Conservation (phyloP, 2,113 vertebrate genomes). For the Megaceryle maxima region DNA sequence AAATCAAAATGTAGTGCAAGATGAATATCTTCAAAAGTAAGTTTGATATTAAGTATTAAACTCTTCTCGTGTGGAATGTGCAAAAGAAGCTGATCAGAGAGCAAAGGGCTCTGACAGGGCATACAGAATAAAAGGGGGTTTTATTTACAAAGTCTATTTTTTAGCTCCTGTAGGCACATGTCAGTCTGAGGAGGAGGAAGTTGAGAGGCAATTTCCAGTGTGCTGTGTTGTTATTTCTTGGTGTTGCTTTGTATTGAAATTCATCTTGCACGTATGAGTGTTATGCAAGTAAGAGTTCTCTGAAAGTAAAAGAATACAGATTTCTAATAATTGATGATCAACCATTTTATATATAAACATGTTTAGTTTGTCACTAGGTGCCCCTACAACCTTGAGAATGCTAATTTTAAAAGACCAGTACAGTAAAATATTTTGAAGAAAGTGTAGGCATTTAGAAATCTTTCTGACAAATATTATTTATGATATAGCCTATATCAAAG, state of each 20-base stretch:
- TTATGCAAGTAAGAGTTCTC: background rate
- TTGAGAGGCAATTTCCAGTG: background rate
- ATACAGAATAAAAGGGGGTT: background rate
- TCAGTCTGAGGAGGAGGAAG: background rate
- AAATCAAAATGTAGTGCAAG: background rate
- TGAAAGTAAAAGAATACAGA: background rate
- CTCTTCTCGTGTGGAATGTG: background rate
- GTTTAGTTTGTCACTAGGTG: slow-evolving; percentile 65
- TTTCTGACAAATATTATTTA: slow-evolving; percentile 9
- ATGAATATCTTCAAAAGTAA: background rate
- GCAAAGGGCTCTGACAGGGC: background rate
- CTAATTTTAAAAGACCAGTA: background rate
- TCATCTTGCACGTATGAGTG: background rate
- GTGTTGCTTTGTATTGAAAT: background rate
- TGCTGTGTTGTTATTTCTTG: background rate
- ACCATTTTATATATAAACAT: background rate
- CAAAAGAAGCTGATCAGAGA: background rate
- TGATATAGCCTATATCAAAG: background rate
- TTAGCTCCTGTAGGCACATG: background rate
- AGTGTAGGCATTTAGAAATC: background rate
- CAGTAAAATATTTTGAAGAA: background rate
- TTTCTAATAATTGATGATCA: background rate
- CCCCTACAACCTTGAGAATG: slow-evolving; percentile 28
- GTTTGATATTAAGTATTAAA: background rate
- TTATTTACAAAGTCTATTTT: background rate